A percentile compares a stretch with the other conserved stretches of the same genome.
phyloP scores from a whole-genome alignment of 2,888 invertebrate species.

The Coenonympha arcania region DNA sequence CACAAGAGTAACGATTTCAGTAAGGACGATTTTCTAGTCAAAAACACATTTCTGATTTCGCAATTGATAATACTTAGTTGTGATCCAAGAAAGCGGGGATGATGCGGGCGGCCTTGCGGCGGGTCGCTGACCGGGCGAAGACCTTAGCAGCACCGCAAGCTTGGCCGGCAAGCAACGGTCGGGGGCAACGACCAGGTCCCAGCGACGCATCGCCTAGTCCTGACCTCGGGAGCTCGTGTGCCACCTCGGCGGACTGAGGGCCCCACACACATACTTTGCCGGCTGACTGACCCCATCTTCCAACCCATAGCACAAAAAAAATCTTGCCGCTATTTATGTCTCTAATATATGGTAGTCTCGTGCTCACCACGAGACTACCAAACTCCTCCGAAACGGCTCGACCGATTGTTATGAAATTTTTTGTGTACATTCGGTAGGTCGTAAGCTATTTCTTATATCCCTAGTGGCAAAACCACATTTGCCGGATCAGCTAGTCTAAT shows the following conservation, averaged over 20 bases:
- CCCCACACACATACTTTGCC: slow-evolving; percentile 15
- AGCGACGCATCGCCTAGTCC: slow-evolving; percentile 50
- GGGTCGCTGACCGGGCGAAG: slow-evolving; percentile 74
- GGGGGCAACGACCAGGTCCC: slow-evolving; percentile 70
- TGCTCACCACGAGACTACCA: too few species aligned
- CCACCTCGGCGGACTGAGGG: slow-evolving; percentile 19
- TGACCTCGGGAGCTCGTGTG: slow-evolving; percentile 38
- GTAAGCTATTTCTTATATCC: too few species aligned
- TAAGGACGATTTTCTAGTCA: background rate
- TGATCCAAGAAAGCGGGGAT: slow-evolving; percentile 60
- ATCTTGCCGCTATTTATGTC: too few species aligned
- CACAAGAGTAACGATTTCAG: background rate
- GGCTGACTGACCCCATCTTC: background rate
- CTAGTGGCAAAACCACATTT: too few species aligned
- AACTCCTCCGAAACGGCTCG: too few species aligned
- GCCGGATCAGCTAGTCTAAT: too few species aligned
- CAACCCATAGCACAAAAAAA: background rate
- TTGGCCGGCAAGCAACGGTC: slow-evolving; percentile 59
- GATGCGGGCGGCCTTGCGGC: slow-evolving; percentile 71
- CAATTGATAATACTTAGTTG: slow-evolving; percentile 45
- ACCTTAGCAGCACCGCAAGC: slow-evolving; percentile 63
- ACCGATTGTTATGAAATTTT: too few species aligned
- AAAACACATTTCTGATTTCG: slow-evolving; percentile 39
- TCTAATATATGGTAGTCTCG: too few species aligned
- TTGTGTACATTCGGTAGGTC: too few species aligned